These are phyloP conservation scores for Labeo calbasu DNA, from an alignment of 2,797 vertebrate species.

Conservation along the genomic window DNA sequence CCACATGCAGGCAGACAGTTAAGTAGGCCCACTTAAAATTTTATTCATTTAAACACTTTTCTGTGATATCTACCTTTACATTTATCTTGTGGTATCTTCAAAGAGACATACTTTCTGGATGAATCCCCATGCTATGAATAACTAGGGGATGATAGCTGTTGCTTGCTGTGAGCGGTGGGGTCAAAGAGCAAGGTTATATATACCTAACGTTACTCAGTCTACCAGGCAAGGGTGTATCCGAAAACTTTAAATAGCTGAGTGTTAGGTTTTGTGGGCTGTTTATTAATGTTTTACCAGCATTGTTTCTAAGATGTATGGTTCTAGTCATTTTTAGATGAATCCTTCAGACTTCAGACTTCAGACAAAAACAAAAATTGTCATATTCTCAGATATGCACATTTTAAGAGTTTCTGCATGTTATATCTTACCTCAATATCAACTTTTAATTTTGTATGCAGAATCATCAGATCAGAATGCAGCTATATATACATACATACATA, in stretches of 20 bases:
- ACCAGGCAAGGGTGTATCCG: slow-evolving; percentile 42
- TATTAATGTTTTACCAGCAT: slow-evolving; percentile 19
- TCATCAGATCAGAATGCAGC: not conserved
- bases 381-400: not conserved
- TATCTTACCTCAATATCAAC: not conserved
- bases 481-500: too few relatives aligned
- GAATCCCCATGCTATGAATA: slow-evolving; percentile 46
- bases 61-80: not conserved
- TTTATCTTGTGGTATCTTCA: not conserved
- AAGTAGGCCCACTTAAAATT: not conserved
- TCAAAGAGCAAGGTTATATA: slow-evolving; percentile 63
- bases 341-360: not conserved
- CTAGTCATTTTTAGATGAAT: too few relatives aligned
- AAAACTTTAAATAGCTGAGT: slow-evolving; percentile 56
- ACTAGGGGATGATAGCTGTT: slow-evolving; percentile 43
- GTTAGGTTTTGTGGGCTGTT: slow-evolving; percentile 38
- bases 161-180: slow-evolving; percentile 40
- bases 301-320: not conserved
- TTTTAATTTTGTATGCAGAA: not conserved
- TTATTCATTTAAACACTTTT: not conserved
- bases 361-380: not conserved
- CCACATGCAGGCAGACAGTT: too few relatives aligned
- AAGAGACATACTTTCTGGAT: slow-evolving; percentile 3
- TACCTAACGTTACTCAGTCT: slow-evolving; percentile 36
- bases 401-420: not conserved